Conservation (phyloP, 1,140 invertebrate species). For the Apis cerana region DNA sequence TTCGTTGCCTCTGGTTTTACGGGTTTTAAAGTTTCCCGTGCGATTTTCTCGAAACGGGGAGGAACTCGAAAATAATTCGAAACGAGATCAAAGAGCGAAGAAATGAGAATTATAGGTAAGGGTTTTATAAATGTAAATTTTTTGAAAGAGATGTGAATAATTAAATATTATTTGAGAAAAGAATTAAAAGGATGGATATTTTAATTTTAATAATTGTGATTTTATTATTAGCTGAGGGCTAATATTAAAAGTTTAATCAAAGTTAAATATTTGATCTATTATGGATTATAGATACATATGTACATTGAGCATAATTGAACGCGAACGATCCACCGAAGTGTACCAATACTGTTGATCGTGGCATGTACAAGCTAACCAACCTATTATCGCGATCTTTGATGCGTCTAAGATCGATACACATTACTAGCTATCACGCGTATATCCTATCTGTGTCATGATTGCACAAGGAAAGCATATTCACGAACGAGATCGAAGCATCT, state of each 20-base stretch:
- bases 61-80: no score
- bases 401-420: slow-evolving; percentile 33
- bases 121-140: no score
- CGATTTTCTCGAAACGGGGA: no score
- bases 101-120: no score
- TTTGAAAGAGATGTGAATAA: no score
- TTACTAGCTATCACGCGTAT: neutral
- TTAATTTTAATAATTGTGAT: neutral
- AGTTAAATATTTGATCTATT: neutral
- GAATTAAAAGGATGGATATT: no score
- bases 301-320: neutral
- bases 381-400: slow-evolving; percentile 41
- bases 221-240: no score
- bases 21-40: no score
- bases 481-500: neutral
- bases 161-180: no score
- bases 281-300: neutral
- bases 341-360: slow-evolving; percentile 25
- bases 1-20: no score
- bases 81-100: no score
- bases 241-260: neutral
- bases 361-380: slow-evolving; percentile 14
- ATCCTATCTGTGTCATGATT: neutral
- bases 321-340: neutral
- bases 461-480: slow-evolving; percentile 6